A percentile compares a stretch with the other conserved stretches of the same genome.
phyloP scores from a whole-genome alignment of 2,113 vertebrate genomes.

The Lasiurus cinereus region DNA sequence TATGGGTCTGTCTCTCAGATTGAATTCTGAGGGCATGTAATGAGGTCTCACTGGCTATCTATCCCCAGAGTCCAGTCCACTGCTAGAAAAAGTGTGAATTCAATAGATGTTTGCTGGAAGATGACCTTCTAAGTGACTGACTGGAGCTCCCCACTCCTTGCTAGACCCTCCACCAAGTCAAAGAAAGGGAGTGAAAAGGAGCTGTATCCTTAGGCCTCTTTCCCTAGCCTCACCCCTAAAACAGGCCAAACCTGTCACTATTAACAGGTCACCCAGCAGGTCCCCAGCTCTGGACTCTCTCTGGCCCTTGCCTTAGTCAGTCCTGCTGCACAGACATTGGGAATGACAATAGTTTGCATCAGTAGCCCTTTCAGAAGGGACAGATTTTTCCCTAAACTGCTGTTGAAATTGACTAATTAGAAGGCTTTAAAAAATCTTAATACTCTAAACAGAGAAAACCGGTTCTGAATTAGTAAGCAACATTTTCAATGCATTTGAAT shows the following conservation, averaged over 20 bases:
- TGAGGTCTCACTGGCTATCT: conserved; percentile 26
- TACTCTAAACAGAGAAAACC: conserved; percentile 90
- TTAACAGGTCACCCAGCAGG: background rate
- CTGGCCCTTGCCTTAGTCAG: conserved; percentile 54
- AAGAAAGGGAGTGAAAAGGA: background rate
- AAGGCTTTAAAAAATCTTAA: conserved; percentile 90
- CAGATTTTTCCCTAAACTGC: conserved; percentile 85
- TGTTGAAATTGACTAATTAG: conserved; percentile 90
- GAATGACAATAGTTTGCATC: conserved; percentile 78
- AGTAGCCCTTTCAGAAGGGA: conserved; percentile 79
- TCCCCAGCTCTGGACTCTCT: background rate
- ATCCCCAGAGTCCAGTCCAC: background rate
- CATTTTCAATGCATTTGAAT: conserved; percentile 89
- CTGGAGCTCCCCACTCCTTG: background rate
- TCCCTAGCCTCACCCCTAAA: background rate
- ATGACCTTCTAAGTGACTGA: conserved; percentile 20
- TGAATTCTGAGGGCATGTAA: conserved; percentile 50
- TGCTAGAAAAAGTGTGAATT: conserved; percentile 41
- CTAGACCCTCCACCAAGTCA: background rate
- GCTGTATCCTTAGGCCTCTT: background rate
- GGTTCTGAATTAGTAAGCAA: conserved; percentile 92
- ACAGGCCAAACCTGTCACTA: background rate
- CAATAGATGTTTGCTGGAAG: conserved; percentile 48
- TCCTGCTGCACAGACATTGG: conserved; percentile 54
- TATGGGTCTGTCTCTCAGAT: conserved; percentile 25